phyloP scores from a whole-genome alignment of 2,888 invertebrate species.

The Pollenia griseotomentosa region DNA sequence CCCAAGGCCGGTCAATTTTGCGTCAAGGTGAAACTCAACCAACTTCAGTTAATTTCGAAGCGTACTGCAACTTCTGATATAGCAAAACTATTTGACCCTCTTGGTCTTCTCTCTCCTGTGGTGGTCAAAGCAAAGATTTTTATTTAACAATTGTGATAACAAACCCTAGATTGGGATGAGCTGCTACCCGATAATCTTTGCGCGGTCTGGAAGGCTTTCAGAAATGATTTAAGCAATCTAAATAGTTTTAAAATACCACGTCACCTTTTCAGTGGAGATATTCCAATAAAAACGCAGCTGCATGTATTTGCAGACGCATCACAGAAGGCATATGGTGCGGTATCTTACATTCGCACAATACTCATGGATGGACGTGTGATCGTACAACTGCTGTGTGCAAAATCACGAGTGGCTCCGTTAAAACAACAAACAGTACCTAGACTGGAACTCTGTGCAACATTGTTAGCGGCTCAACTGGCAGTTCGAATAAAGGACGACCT shows the following conservation, averaged over 20 bases:
- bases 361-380: not conserved
- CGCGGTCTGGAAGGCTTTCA: not conserved
- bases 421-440: constrained; percentile 24
- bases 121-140: constrained; percentile 4
- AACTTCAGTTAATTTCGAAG: constrained; percentile 5
- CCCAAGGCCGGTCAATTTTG: too few species aligned
- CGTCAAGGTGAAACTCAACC: not conserved
- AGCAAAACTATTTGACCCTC: not conserved
- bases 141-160: constrained; percentile 18
- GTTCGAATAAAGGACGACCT: not conserved
- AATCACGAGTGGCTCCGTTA: constrained; percentile 8
- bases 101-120: not conserved
- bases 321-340: constrained; percentile 1
- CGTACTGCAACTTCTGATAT: not conserved
- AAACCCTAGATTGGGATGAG: constrained; percentile 2
- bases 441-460: not conserved
- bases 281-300: constrained; percentile 11
- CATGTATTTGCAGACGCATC: constrained; percentile 6
- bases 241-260: not conserved
- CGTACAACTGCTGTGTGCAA: constrained; percentile 2
- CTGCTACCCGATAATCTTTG: not conserved
- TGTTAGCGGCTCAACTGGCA: not conserved
- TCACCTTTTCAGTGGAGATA: not conserved
- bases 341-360: not conserved
- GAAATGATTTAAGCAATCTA: not conserved